Percentiles rank a stretch among this genome's conserved stretches.
Evolutionary conservation across 2,888 invertebrate species (phyloP).

Genomic region (Flexamia atlantica): DNA sequence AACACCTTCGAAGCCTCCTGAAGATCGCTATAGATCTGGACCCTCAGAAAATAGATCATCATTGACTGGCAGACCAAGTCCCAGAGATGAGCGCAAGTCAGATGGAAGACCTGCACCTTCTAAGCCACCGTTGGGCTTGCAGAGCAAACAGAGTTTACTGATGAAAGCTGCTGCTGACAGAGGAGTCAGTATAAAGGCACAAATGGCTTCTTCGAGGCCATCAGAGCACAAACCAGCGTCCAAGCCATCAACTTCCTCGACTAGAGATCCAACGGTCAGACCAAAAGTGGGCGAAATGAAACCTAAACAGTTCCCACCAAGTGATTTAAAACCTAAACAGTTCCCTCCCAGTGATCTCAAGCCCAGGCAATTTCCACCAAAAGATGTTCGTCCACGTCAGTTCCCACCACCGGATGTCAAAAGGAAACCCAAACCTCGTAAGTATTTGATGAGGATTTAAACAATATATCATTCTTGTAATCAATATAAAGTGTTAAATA

Average conservation of each 20-base stretch:
- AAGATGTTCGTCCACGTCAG: conserved; percentile 70
- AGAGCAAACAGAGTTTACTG: conserved; percentile 43
- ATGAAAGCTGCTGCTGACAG: conserved; percentile 51
- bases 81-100: conserved; percentile 21
- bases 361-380: conserved; percentile 69
- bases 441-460: conserved; percentile 27
- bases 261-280: conserved; percentile 66
- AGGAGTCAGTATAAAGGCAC: not conserved
- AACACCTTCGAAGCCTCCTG: conserved; percentile 19
- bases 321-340: conserved; percentile 74
- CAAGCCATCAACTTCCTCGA: conserved; percentile 29
- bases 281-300: conserved; percentile 74
- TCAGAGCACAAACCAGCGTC: not conserved
- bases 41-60: conserved; percentile 27
- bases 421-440: conserved; percentile 67
- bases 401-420: conserved; percentile 74
- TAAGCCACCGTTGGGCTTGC: not conserved
- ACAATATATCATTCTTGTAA: too few relatives aligned
- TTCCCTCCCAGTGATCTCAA: conserved; percentile 73
- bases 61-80: not conserved
- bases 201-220: conserved; percentile 20
- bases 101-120: conserved; percentile 37
- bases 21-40: not conserved
- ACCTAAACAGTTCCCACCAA: conserved; percentile 74
- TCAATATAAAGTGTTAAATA: too few relatives aligned